Evolutionary conservation across 2,113 vertebrate species (phyloP), one percentile per base, ranked within the genome.

Genomic region (Trinectes maculatus): DNA sequence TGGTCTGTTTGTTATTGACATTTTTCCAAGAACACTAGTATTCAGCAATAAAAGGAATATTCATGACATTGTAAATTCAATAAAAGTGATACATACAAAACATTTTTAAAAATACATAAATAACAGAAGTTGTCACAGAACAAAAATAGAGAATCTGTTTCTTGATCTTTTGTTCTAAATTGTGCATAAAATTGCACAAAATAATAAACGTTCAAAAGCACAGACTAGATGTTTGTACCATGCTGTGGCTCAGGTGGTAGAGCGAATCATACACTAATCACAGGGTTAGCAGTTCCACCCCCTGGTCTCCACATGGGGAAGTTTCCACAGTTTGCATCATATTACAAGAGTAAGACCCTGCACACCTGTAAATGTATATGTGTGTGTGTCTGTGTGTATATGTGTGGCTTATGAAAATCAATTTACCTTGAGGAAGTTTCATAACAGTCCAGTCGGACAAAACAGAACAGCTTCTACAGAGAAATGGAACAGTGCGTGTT

Each of bases 381-480:
- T 19, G 18, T 34, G 11, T 21, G 33, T 18, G 48, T 12, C 8
- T 19, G 15, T 39, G n/a, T 8, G 10, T 15, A 19, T 3, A 37
- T 39, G 46, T 54, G 28, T 51, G 40, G 31, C 16, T 8, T 39
- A 12, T 63, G 6, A 61, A 54, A 34, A 5, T 36, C 7, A 19
- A 8, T 64, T 46, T 37, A 5, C 28, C 13, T 60, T 26, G n/a
- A 49, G 16, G 0, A 15, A 57, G 28, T 47, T 25, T 10, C 5
- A 4, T 2, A 1, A 28, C 21, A 47, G 19, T n/a, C n/a, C n/a
- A n/a, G n/a, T n/a, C n/a, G n/a, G n/a, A n/a, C n/a, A 60, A 47
- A 25, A 70, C 22, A 49, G 11, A 74, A 37, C 8, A 37, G 51
- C 24, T 56, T 82, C 63, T 8, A 64, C 9, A 60, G 11, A 25